Percentiles rank a stretch among this genome's conserved stretches.
These are phyloP conservation scores for Falcunculus frontatus DNA, from an alignment of 2,113 vertebrate genomes.

Conservation along the genomic window DNA sequence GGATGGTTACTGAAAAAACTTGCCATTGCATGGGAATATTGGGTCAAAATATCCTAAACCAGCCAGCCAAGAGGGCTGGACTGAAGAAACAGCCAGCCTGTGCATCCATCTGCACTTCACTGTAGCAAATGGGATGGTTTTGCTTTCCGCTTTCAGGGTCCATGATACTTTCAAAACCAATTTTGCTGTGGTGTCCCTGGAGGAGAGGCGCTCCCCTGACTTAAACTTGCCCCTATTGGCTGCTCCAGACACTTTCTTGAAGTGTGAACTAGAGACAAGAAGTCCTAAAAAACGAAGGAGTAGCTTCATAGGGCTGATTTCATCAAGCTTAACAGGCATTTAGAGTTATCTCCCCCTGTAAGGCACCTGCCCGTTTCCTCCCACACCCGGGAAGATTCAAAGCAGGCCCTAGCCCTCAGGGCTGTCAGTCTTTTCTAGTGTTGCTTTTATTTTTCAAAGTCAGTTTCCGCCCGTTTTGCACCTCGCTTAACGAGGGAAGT, in stretches of 20 bases:
- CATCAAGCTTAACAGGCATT: background rate
- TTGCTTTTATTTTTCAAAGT: background rate
- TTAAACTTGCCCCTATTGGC: background rate
- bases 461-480: accelerated
- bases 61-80: background rate
- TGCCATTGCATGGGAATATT: accelerated
- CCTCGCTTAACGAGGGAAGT: accelerated
- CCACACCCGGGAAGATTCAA: accelerated
- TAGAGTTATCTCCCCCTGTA: background rate
- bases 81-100: background rate
- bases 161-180: background rate
- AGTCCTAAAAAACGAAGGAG: background rate
- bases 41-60: background rate
- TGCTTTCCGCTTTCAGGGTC: background rate
- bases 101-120: background rate
- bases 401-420: background rate
- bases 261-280: background rate
- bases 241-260: background rate
- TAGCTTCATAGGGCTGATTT: background rate
- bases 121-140: background rate
- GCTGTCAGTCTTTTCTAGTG: background rate
- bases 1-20: background rate
- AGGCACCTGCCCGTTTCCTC: background rate
- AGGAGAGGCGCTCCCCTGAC: background rate
- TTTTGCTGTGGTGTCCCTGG: background rate